phyloP scores from a whole-genome alignment of 2,888 invertebrate genomes.

The Dichetophora obliterata region DNA sequence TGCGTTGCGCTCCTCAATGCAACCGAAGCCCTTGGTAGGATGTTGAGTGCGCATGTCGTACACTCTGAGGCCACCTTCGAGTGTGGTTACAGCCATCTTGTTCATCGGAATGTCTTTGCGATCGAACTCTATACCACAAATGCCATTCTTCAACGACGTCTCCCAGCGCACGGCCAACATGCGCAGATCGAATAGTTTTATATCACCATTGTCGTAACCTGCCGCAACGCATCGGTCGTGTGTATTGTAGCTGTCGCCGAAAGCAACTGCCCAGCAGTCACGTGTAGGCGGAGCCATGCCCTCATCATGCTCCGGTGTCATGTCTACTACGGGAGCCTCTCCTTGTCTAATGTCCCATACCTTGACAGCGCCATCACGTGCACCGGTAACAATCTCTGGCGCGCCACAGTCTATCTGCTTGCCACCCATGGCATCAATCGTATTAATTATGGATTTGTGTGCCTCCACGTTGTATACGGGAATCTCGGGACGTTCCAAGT shows the following conservation, averaged over 20 bases:
- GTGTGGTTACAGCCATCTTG: conserved; percentile 89
- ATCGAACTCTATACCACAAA: conserved; percentile 91
- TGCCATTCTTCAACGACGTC: conserved; percentile 91
- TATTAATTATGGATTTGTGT: conserved; percentile 89
- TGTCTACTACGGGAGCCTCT: conserved; percentile 88
- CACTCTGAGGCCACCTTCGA: conserved; percentile 91
- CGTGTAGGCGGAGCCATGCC: conserved; percentile 74
- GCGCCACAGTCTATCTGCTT: conserved; percentile 86
- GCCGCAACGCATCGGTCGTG: conserved; percentile 89
- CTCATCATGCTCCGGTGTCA: conserved; percentile 68
- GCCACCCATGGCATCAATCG: conserved; percentile 93
- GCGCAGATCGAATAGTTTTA: conserved; percentile 92
- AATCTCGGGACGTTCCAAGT: conserved; percentile 79
- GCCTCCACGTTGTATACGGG: conserved; percentile 84
- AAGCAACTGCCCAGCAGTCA: conserved; percentile 95
- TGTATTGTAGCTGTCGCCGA: conserved; percentile 91
- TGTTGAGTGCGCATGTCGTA: conserved; percentile 92
- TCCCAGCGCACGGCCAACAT: conserved; percentile 90
- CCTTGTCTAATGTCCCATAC: conserved; percentile 96
- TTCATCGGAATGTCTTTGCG: conserved; percentile 95
- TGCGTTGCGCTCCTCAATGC: conserved; percentile 70
- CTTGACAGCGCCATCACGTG: conserved; percentile 93
- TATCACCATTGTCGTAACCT: conserved; percentile 96
- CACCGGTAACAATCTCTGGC: conserved; percentile 94
- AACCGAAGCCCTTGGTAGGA: conserved; percentile 87